Conservation (phyloP, 2,888 invertebrate genomes). For the Drosophila melanosoma region DNA sequence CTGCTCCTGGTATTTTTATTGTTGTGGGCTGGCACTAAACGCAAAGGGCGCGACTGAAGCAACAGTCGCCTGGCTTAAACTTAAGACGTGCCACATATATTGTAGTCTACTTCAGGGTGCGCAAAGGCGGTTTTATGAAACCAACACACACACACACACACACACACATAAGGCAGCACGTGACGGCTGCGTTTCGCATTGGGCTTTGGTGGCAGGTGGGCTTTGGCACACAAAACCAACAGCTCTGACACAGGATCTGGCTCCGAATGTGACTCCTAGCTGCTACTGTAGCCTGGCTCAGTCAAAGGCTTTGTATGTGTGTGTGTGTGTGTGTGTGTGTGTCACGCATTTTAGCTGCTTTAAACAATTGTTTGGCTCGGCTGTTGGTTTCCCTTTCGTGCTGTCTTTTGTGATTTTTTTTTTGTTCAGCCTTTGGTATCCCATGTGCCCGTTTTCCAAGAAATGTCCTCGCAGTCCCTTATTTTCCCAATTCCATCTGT, state of each 20-base stretch:
- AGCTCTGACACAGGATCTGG: conserved; percentile 24
- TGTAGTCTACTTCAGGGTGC: conserved; percentile 58
- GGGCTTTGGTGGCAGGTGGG: conserved; percentile 56
- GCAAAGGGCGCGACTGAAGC: conserved; percentile 75
- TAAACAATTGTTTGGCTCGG: conserved; percentile 70
- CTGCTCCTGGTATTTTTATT: conserved; percentile 58
- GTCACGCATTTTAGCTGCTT: conserved; percentile 65
- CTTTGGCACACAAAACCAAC: conserved; percentile 40
- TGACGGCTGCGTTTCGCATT: conserved; percentile 52
- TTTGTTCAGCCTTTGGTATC: conserved; percentile 11
- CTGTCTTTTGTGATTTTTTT: conserved; percentile 32
- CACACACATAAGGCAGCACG: conserved; percentile 36
- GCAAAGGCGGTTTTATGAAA: conserved; percentile 49
- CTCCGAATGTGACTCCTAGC: conserved; percentile 29
- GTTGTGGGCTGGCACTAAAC: conserved; percentile 67
- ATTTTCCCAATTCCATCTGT: conserved; percentile 12
- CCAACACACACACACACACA: conserved; percentile 8
- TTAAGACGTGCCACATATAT: conserved; percentile 69
- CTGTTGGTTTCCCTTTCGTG: conserved; percentile 32
- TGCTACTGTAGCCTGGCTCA: conserved; percentile 29
- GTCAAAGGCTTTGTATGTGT: conserved; percentile 42
- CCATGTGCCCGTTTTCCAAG: conserved; percentile 32
- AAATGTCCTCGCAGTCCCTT: not conserved
- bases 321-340: conserved; percentile 2
- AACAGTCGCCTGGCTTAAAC: conserved; percentile 65